These are phyloP conservation scores for Drosophila asahinai DNA, from an alignment of 1,140 invertebrate genomes.

Conservation along the genomic window DNA sequence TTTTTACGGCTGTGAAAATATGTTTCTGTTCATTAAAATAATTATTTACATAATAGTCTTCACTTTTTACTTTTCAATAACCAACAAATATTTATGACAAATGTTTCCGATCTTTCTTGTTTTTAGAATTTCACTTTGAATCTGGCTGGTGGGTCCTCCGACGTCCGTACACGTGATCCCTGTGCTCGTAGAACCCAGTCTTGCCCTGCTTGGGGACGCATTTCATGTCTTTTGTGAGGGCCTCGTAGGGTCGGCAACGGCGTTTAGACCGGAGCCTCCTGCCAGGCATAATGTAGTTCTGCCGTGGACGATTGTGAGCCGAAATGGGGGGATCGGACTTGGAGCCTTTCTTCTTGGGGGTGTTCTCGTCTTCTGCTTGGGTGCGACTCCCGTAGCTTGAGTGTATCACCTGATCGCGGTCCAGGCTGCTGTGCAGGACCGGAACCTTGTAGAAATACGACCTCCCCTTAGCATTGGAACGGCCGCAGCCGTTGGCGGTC, in stretches of 20 bases:
- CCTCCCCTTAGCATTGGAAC: neutral
- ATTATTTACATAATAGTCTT: no score
- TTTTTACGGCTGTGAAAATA: no score
- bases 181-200: constrained; percentile 35
- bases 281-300: constrained; percentile 34
- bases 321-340: neutral
- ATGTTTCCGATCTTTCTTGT: no score
- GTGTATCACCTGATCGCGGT: neutral
- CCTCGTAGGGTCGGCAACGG: constrained; percentile 53
- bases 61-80: no score
- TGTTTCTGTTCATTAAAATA: no score
- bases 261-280: constrained; percentile 5
- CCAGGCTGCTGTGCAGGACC: constrained; percentile 12
- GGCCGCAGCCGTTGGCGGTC: constrained; percentile 28
- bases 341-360: neutral
- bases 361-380: neutral
- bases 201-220: constrained; percentile 24
- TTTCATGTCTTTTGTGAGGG: neutral
- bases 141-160: constrained; percentile 13
- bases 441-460: neutral
- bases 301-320: constrained; percentile 30
- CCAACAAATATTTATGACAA: no score
- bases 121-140: no score
- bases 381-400: neutral
- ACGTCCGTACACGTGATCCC: constrained; percentile 35